Evolutionary conservation across 1,140 invertebrate genomes (phyloP), one percentile per base, ranked within the genome.

Genomic region (Anastrepha ludens): DNA sequence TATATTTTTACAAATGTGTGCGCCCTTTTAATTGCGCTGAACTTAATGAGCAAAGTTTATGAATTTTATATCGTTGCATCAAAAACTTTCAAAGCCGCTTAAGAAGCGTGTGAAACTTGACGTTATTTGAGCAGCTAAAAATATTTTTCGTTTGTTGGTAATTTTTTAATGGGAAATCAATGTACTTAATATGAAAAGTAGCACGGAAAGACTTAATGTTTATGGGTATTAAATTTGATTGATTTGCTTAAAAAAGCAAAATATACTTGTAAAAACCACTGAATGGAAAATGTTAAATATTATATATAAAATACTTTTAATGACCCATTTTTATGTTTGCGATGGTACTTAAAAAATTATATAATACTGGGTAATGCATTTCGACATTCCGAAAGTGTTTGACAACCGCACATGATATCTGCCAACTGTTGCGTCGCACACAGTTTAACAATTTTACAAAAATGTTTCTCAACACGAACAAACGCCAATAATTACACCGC

Each of bases 21-120:
- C 7, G 47, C 74, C n/a, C 44, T 20, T 58, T 81, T 81, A 81
- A 55, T 50, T 81, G 47, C n/a, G 44, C 29, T 81, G 44, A 81
- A 81, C 74, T 81, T 81, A 58, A 81, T 81, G 47, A 58, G 74
- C 47, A 81, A 81, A 81, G 74, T 81, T 81, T 55, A 81, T 55
- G 74, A 50, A 81, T 50, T 81, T 55, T 39, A 7, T 20, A 47
- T 81, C 9, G n/a, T 29, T 81, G 47, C n/a, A 81, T 55, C 20
- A 81, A 55, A 81, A 17, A 55, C 44, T 50, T 81, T 50, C 47
- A 50, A 70, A 55, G 47, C 74, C 55, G 17, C 47, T 15, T 81
- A 81, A 58, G 47, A 55, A 55, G 47, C 74, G 74, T 58, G 74
- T 55, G 74, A 81, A 81, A 55, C 74, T 50, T 44, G 44, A 47